phyloP scores from a whole-genome alignment of 2,113 vertebrate genomes.

The Fukomys damarensis region DNA sequence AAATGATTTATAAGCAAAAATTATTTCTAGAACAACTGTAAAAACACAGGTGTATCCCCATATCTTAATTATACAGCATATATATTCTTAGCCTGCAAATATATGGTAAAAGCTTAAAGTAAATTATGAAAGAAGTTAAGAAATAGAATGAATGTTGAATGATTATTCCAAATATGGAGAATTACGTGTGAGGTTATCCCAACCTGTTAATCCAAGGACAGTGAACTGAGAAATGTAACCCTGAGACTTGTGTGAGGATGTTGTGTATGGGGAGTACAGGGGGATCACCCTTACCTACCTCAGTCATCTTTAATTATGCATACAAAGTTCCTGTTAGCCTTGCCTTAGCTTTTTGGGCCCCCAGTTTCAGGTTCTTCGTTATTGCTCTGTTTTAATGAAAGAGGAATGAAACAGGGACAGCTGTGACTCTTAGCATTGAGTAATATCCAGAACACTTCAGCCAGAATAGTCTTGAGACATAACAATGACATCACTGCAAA shows the following conservation, averaged over 20 bases:
- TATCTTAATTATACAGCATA: neutral
- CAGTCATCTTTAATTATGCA: neutral
- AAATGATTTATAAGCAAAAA: neutral
- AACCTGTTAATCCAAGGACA: neutral
- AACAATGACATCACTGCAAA: neutral
- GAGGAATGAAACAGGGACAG: neutral
- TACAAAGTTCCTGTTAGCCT: neutral
- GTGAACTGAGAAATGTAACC: neutral
- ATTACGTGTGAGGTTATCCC: neutral
- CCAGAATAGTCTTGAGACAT: neutral
- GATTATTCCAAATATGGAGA: neutral
- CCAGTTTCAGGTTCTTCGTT: neutral
- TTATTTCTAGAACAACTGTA: neutral
- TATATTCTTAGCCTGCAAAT: neutral
- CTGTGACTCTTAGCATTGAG: neutral
- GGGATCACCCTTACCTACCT: neutral
- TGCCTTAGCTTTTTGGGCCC: neutral
- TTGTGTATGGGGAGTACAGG: accelerated
- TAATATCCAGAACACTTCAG: neutral
- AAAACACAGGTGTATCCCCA: neutral
- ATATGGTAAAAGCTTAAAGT: neutral
- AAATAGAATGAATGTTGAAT: neutral
- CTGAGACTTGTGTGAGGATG: neutral
- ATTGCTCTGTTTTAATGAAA: neutral
- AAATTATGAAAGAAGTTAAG: neutral